Conservation (phyloP, 2,113 vertebrate genomes). For the Dasyprocta punctata region DNA sequence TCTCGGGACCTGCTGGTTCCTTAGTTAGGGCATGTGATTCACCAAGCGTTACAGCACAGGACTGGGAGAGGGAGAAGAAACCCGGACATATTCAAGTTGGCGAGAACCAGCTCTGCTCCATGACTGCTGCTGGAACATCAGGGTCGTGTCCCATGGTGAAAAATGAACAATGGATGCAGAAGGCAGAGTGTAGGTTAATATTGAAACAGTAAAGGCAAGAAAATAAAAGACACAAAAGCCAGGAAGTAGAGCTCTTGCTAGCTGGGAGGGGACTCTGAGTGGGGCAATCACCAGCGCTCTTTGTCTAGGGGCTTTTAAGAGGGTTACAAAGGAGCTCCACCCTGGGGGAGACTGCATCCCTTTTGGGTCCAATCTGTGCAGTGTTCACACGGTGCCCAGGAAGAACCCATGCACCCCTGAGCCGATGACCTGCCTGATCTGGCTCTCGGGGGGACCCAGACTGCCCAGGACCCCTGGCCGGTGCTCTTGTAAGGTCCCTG, state of each 20-base stretch:
- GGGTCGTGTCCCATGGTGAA: neutral
- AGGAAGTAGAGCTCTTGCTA: neutral
- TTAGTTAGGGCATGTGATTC: neutral
- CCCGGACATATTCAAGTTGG: neutral
- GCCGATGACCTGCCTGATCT: neutral
- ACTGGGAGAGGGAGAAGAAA: neutral
- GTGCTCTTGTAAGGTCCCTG: neutral
- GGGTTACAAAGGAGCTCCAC: neutral
- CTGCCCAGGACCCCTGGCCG: neutral
- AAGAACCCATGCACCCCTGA: neutral
- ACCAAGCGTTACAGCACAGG: neutral
- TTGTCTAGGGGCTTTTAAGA: neutral
- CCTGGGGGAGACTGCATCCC: neutral
- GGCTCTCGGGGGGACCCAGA: neutral
- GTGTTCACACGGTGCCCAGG: neutral
- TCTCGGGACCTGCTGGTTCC: neutral
- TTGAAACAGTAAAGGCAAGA: neutral
- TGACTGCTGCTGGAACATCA: neutral
- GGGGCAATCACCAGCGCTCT: neutral
- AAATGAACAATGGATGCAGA: neutral
- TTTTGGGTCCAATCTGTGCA: neutral
- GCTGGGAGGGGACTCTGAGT: neutral
- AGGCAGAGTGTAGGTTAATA: neutral
- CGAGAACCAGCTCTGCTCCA: neutral
- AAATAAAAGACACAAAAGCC: neutral